Conservation (phyloP, 2,888 invertebrate species). For the Chrysolina americana region DNA sequence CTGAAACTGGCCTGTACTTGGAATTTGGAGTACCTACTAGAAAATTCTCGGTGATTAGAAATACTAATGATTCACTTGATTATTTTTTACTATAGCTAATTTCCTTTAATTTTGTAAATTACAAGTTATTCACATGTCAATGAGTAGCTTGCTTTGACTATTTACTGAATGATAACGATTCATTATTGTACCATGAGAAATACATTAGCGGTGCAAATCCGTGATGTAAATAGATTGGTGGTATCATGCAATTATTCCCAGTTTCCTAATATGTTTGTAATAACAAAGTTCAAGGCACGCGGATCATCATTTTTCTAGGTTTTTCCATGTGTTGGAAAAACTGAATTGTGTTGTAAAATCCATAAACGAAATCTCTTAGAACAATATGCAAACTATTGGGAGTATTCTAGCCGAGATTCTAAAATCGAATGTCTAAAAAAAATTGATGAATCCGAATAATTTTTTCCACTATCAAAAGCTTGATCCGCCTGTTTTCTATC, state of each 20-base stretch:
- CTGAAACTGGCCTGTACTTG: too few relatives aligned
- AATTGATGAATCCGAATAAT: too few relatives aligned
- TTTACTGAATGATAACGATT: conserved; percentile 1
- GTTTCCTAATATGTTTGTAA: not conserved
- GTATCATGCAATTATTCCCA: not conserved
- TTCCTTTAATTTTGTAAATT: not conserved
- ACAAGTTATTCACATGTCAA: not conserved
- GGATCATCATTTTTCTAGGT: too few relatives aligned
- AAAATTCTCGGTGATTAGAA: not conserved
- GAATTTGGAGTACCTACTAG: not conserved
- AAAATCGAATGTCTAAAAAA: too few relatives aligned
- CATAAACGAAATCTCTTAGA: too few relatives aligned
- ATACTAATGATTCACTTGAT: conserved; percentile 1
- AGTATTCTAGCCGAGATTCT: too few relatives aligned
- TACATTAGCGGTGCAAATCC: not conserved
- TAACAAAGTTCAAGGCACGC: too few relatives aligned
- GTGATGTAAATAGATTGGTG: conserved; percentile 1
- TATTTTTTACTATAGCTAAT: not conserved
- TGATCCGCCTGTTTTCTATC: too few relatives aligned
- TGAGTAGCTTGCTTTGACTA: not conserved
- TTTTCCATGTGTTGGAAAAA: too few relatives aligned
- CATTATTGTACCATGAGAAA: conserved; percentile 10
- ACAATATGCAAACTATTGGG: too few relatives aligned
- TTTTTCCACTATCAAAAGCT: too few relatives aligned
- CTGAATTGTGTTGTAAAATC: too few relatives aligned